Base-by-base conservation (phyloP, 2,113 vertebrate genomes). In the Kryptolebias marmoratus region DNA sequence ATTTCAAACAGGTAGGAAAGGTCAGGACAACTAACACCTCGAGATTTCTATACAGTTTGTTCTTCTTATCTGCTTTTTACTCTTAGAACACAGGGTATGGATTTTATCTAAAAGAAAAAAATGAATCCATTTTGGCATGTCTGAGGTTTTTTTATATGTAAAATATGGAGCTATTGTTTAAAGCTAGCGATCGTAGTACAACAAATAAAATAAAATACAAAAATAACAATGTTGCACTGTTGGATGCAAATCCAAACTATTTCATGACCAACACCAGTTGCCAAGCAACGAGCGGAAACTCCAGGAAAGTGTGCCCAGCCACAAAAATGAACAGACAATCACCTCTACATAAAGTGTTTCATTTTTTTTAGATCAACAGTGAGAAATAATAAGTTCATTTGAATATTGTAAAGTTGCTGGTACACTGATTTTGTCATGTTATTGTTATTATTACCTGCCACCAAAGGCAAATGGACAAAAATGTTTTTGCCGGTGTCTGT, bases 271-370 rank as follows among this genome's bases (percentile, higher is more conserved):
- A 36, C 28, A 65, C 36, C 5, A 71, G 75, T 64, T 67, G 55
- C 72, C 45, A 54, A 11, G 32, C 67, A 70, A 80, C 66, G 18
- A 27, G 58, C 12, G 13, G 57, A 61, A 42, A 53, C n/a, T 53
- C 50, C 2, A 53, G 2, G 10, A 53, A 53, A 57, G 56, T 68
- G 32, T n/a, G 32, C 42, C 36, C 0, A 56, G 14, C 63, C 75
- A 60, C 39, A n/a, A 58, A 68, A 68, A 44, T 47, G 44, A 11
- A 16, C 8, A 18, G 45, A 73, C 36, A 36, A 7, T 36, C 36
- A 36, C 36, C 36, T 36, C 36, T 7, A 22, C 9, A 45, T 2
- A 6, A 42, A 42, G 39, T 55, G 28, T 73, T 58, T 30, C 1
- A 44, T 45, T 79, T 53, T 27, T 53, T 15, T 57, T 32, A 36